phyloP scores from a whole-genome alignment of 2,888 invertebrate species.

The Rutpela maculata region DNA sequence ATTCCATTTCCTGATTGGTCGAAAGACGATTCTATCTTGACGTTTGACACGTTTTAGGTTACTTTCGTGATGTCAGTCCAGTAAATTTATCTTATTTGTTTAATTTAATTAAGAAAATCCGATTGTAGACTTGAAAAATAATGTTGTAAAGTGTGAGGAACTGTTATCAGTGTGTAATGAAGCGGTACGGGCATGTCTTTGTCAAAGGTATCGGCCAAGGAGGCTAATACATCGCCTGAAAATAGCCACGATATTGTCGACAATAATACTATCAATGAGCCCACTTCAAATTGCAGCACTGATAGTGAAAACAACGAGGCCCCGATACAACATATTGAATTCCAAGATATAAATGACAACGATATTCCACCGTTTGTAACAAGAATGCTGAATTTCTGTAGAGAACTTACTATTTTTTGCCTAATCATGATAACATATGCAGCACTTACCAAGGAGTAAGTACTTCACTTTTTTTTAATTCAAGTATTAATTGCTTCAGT shows the following conservation, averaged over 20 bases:
- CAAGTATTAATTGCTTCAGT: background rate
- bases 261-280: conserved; percentile 55
- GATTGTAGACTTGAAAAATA: conserved; percentile 6
- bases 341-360: conserved; percentile 40
- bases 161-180: conserved; percentile 56
- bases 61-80: conserved; percentile 27
- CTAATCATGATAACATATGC: conserved; percentile 82
- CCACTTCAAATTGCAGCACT: conserved; percentile 48
- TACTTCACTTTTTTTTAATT: conserved; percentile 51
- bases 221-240: conserved; percentile 52
- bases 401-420: conserved; percentile 74
- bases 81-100: conserved; percentile 32
- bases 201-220: conserved; percentile 55
- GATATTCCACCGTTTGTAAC: conserved; percentile 49
- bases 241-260: conserved; percentile 53
- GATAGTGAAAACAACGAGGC: conserved; percentile 48
- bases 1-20: conserved; percentile 44
- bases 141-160: conserved; percentile 35
- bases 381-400: conserved; percentile 79
- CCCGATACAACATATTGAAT: conserved; percentile 23
- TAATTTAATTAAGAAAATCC: conserved; percentile 15
- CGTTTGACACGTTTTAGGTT: conserved; percentile 51
- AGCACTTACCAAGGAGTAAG: conserved; percentile 84
- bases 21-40: conserved; percentile 44
- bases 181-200: conserved; percentile 60